These are phyloP conservation scores for Axinella damicornis DNA, from an alignment of 37 sponge, comb jelly and placozoan species.

Conservation along the genomic window DNA sequence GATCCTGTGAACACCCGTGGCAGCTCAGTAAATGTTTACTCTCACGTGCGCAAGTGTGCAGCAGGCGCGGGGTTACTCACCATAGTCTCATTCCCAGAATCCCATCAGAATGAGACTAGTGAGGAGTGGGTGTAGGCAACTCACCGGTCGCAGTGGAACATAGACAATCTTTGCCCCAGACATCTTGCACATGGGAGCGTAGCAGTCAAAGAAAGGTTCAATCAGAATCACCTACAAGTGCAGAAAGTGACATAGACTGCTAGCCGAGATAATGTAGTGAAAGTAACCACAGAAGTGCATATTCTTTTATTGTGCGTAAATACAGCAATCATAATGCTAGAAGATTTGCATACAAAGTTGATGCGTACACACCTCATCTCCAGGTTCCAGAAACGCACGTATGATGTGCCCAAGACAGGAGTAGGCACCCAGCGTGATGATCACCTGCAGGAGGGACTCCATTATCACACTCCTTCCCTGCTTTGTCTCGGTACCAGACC, in stretches of 20 bases:
- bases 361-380: slow-evolving; percentile 87
- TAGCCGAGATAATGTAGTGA: no score
- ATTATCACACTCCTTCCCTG: no score
- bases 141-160: slow-evolving; percentile 88
- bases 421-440: slow-evolving; percentile 87
- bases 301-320: not conserved
- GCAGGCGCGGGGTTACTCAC: no score
- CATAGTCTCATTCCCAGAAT: no score
- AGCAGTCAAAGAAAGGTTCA: slow-evolving; percentile 98
- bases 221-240: slow-evolving; percentile 86
- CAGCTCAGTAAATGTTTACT: no score
- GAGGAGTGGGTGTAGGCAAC: no score
- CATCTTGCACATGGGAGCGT: slow-evolving; percentile 81
- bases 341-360: not conserved
- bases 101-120: no score
- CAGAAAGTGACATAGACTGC: not conserved
- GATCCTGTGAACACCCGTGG: no score
- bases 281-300: no score
- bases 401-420: slow-evolving; percentile 72
- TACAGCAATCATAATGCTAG: not conserved
- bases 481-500: no score
- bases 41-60: no score
- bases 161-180: slow-evolving; percentile 75
- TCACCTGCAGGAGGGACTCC: slow-evolving; percentile 60
- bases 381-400: slow-evolving; percentile 83